Conservation (phyloP, 53 echinoderm and acorn worm species). For the Hippasteria phrygiana region DNA sequence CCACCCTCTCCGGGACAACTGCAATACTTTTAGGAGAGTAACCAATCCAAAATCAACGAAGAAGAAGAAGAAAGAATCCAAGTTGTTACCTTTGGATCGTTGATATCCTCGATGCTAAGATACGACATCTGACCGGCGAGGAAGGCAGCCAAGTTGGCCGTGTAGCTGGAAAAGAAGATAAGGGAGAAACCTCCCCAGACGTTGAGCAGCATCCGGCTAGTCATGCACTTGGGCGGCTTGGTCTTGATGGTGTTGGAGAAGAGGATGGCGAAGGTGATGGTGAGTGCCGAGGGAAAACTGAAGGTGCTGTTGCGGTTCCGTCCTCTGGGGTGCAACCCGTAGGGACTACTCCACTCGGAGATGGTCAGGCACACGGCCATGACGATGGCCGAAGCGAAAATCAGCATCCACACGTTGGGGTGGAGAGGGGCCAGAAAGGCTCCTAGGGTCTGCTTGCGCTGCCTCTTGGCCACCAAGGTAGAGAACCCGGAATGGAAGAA, state of each 20-base stretch:
- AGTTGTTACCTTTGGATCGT: conserved; percentile 70
- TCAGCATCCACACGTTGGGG: conserved; percentile 68
- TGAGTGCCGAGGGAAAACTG: conserved; percentile 77
- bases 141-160: conserved; percentile 77
- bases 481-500: conserved; percentile 82
- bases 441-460: conserved; percentile 69
- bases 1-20: too few species aligned
- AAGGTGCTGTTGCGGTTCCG: conserved; percentile 72
- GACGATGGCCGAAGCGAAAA: conserved; percentile 66
- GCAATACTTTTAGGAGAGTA: too few species aligned
- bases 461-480: conserved; percentile 74
- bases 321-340: conserved; percentile 72
- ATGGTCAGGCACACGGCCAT: conserved; percentile 73
- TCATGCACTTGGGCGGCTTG: conserved; percentile 80
- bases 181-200: conserved; percentile 78
- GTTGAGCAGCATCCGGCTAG: conserved; percentile 73
- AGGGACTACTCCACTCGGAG: conserved; percentile 77
- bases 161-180: conserved; percentile 77
- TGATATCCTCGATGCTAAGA: conserved; percentile 71
- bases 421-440: conserved; percentile 72
- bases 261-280: conserved; percentile 74
- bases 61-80: background rate
- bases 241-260: conserved; percentile 76
- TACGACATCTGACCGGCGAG: conserved; percentile 80
- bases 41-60: too few species aligned